Evolutionary conservation across 2,888 invertebrate genomes (phyloP).

Genomic region (Hanleya hanleyi): DNA sequence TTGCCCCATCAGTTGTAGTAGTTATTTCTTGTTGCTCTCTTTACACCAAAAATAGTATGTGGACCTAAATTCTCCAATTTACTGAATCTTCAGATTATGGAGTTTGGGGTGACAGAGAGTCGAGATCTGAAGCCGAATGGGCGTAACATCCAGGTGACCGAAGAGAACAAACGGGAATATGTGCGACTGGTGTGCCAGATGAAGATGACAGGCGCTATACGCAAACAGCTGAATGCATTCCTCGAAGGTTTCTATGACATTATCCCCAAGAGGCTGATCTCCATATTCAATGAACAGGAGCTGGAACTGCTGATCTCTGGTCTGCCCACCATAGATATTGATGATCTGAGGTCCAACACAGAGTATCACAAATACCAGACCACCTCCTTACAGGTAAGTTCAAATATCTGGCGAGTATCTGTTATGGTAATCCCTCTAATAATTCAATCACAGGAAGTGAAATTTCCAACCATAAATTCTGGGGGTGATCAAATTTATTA

Average conservation of each 20-base stretch:
- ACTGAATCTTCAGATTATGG: too few relatives aligned
- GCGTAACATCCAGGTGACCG: slow-evolving; percentile 85
- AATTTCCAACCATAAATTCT: too few relatives aligned
- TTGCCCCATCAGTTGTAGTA: too few relatives aligned
- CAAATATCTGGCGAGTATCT: slow-evolving; percentile 81
- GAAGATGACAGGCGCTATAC: slow-evolving; percentile 93
- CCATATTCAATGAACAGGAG: slow-evolving; percentile 95
- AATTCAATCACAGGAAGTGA: too few relatives aligned
- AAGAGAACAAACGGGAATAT: slow-evolving; percentile 92
- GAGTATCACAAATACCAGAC: slow-evolving; percentile 93
- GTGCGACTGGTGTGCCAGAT: slow-evolving; percentile 91
- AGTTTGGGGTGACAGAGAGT: slow-evolving; percentile 90
- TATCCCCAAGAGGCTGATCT: slow-evolving; percentile 90
- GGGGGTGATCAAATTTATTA: too few relatives aligned
- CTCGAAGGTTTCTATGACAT: slow-evolving; percentile 87
- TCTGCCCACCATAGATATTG: slow-evolving; percentile 91
- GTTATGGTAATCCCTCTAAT: slow-evolving; percentile 93
- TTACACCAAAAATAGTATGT: too few relatives aligned
- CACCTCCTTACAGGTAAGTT: slow-evolving; percentile 85
- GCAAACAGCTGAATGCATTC: slow-evolving; percentile 76
- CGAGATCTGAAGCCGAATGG: slow-evolving; percentile 89
- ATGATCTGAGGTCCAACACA: slow-evolving; percentile 89
- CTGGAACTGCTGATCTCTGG: slow-evolving; percentile 91
- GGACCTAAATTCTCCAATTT: too few relatives aligned
- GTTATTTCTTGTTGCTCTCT: too few relatives aligned